Evolutionary conservation across 2,888 invertebrate genomes (phyloP), one percentile per base, ranked within the genome.

Genomic region (Chydorus sphaericus): DNA sequence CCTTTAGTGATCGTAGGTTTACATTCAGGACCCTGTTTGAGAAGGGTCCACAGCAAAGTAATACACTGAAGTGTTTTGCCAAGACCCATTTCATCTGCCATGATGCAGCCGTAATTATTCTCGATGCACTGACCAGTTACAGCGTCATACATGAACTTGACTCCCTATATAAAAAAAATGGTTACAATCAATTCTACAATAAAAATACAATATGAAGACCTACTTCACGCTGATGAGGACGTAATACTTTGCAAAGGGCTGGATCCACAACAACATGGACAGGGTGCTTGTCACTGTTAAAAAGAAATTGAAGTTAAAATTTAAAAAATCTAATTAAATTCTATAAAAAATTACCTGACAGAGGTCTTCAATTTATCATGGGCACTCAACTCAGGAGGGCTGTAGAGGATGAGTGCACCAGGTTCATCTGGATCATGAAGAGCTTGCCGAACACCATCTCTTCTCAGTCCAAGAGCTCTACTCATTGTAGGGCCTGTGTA

Each of bases 41-140:
- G 70, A 23, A 97, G 71, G 1, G 96, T 94, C 96, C 96, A 98
- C 18, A 96, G 73, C 11, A 98, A 72, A 0, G 96, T 86, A 57
- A 98, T 94, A 69, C 97, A 98, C 69, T 98, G 98, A 10, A 98
- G 73, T 0, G 98, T 98, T 73, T 98, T 99, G 2, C 97, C 97
- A 33, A 97, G 75, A 53, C 89, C 96, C 97, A 98, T 98, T 77
- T 98, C 98, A 72, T 98, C 98, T 3, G 98, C 98, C 97, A 98
- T 98, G 49, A 98, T 98, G 65, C 97, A 98, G 1, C 98, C 98
- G 69, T 78, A 84, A 29, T 85, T 85, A 59, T 80, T 77, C 57
- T 85, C 83, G 62, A 93, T 91, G 65, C 90, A 85, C 37, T 78
- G 74, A 1, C 97, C 98, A 8, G 89, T 92, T 3, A 97, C 94